Percentiles rank a stretch among this genome's conserved stretches.
These are phyloP conservation scores for Drosophila oshimai DNA, from an alignment of 1,140 invertebrate species.

Conservation along the genomic window DNA sequence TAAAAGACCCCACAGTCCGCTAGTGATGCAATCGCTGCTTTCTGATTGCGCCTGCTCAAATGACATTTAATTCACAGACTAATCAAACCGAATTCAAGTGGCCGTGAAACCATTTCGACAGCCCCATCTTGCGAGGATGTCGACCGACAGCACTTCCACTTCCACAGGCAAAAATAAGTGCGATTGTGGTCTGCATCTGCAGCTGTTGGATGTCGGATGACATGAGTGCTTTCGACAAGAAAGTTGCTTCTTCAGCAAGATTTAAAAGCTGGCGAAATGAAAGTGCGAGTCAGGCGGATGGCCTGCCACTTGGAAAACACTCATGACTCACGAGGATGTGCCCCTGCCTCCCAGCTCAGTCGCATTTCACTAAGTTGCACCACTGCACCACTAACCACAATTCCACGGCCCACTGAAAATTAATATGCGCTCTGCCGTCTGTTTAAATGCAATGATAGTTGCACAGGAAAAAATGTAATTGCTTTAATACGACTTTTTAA, in stretches of 20 bases:
- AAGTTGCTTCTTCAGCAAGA: conserved; percentile 58
- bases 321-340: conserved; percentile 26
- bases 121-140: conserved; percentile 29
- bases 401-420: conserved; percentile 46
- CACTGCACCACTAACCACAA: conserved; percentile 46
- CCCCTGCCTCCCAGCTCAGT: not conserved
- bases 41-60: conserved; percentile 28
- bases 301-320: conserved; percentile 6
- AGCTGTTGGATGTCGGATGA: conserved; percentile 19
- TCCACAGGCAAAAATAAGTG: conserved; percentile 32
- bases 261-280: conserved; percentile 59
- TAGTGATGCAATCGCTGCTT: conserved; percentile 57
- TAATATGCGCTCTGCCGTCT: conserved; percentile 15
- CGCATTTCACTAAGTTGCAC: conserved; percentile 50
- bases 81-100: conserved; percentile 34
- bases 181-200: conserved; percentile 37
- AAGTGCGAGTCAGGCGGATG: conserved; percentile 51
- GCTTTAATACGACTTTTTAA: too few species aligned
- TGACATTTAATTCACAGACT: conserved; percentile 34
- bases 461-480: conserved; percentile 34
- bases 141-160: conserved; percentile 5
- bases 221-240: conserved; percentile 50
- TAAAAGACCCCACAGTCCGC: conserved; percentile 36
- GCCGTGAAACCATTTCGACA: conserved; percentile 36
- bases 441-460: conserved; percentile 34